Evolutionary conservation across 2,797 vertebrate genomes (phyloP), one percentile per base, ranked within the genome.

Genomic region (Lerista edwardsae): DNA sequence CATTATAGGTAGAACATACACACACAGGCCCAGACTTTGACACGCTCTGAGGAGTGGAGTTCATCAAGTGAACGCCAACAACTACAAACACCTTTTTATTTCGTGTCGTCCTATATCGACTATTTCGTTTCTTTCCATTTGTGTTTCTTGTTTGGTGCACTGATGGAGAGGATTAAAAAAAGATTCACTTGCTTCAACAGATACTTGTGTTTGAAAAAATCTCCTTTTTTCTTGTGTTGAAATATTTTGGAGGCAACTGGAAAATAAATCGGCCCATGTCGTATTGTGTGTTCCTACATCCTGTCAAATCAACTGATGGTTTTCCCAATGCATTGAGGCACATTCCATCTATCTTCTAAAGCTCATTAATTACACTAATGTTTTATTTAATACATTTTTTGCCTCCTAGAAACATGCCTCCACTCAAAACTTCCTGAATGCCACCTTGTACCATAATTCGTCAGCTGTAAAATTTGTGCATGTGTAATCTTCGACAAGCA

Each of bases 331-430:
- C 71, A 1, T 10, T 27, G 57, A 17, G 27, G 1, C 3, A 41
- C 17, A 80, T n/a, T 83, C 74, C 72, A 78, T 89, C 68, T 62
- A 59, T 86, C 21, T 75, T 76, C 79, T 86, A 36, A 64, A 86
- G 74, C 76, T 90, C 0, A 0, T 83, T n/a, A 69, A 55, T 87
- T 88, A 68, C 25, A 17, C 36, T 72, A 11, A 31, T 87, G 80
- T 47, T 87, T 21, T 34, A 21, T 82, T 84, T 90, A 64, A 78
- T 81, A n/a, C 34, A 82, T 88, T 80, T 59, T 82, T 11, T 72
- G 6, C 1, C 7, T 39, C 8, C 84, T 79, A 57, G 1, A 84
- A 88, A 79, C 2, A 2, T 64, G n/a, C 4, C 85, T 80, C 79
- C 17, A 71, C 61, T 62, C 29, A 64, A 41, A 79, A 77, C 29